Conservation (phyloP, 2,888 invertebrate genomes). For the Drosophila meridiana region DNA sequence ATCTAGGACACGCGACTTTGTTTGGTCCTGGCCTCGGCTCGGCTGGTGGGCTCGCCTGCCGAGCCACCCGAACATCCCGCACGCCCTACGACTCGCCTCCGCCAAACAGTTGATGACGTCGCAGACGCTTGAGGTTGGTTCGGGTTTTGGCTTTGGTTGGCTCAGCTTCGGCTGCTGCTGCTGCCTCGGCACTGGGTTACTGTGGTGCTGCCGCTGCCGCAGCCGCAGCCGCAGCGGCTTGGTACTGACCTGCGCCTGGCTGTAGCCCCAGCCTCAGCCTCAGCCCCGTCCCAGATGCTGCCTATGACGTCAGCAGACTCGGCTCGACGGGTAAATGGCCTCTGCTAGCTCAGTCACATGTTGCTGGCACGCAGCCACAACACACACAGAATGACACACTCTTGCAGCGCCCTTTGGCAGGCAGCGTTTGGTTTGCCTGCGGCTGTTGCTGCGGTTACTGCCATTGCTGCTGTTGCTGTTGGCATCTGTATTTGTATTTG, state of each 20-base stretch:
- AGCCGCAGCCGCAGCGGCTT: neutral
- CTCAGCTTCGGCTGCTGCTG: constrained; percentile 7
- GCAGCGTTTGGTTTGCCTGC: constrained; percentile 24
- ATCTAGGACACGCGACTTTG: constrained; percentile 20
- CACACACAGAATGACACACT: constrained; percentile 12
- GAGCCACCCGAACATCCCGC: neutral
- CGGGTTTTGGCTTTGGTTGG: neutral
- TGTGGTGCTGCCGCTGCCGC: constrained; percentile 13
- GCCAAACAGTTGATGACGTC: constrained; percentile 44
- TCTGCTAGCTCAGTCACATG: constrained; percentile 69
- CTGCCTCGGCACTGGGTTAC: constrained; percentile 40
- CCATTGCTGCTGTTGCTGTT: neutral
- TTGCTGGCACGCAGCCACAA: constrained; percentile 59
- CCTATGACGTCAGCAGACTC: constrained; percentile 66
- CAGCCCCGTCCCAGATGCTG: constrained; percentile 24
- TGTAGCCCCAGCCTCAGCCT: neutral
- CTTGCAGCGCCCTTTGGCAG: constrained; percentile 35
- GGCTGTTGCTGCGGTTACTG: constrained; percentile 2
- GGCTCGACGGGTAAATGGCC: constrained; percentile 69
- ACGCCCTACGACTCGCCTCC: neutral
- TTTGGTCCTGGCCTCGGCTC: constrained; percentile 1
- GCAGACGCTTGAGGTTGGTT: constrained; percentile 32
- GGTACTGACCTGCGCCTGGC: constrained; percentile 46
- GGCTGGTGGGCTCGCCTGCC: constrained; percentile 7
- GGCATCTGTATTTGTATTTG: neutral